Evolutionary conservation across 2,113 vertebrate genomes (phyloP).

Genomic region (Proterorhinus semilunaris): DNA sequence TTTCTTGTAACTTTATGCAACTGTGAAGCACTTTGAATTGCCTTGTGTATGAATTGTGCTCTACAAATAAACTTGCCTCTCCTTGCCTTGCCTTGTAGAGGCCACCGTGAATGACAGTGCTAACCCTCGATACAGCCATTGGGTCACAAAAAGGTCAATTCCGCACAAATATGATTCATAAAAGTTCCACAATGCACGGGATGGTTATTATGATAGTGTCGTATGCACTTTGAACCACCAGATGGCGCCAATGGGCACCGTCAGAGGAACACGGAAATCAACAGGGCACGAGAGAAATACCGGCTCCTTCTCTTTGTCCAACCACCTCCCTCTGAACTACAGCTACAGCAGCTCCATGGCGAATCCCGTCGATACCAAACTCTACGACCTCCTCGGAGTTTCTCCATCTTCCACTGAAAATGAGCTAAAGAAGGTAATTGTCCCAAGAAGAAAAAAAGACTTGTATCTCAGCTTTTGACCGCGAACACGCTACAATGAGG

Average conservation of each 20-base stretch:
- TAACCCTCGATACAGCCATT: too few relatives aligned
- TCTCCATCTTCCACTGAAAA: conserved; percentile 87
- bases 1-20: too few relatives aligned
- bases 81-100: too few relatives aligned
- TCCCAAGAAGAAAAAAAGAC: rapidly evolving
- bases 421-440: conserved; percentile 90
- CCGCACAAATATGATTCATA: too few relatives aligned
- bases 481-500: conserved; percentile 25
- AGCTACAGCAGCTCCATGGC: conserved; percentile 79
- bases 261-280: conserved; percentile 32
- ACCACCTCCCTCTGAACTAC: conserved; percentile 46
- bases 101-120: too few relatives aligned
- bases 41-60: too few relatives aligned
- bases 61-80: too few relatives aligned
- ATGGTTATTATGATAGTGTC: neutral
- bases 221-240: conserved; percentile 5
- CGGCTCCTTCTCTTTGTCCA: conserved; percentile 70
- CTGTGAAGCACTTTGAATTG: too few relatives aligned
- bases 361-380: conserved; percentile 88
- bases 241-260: conserved; percentile 38
- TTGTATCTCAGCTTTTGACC: neutral
- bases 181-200: too few relatives aligned
- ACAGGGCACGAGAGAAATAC: conserved; percentile 44
- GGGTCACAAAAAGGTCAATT: too few relatives aligned
- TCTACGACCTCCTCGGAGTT: conserved; percentile 93